Base-by-base conservation (phyloP, 2,888 invertebrate species). In the Sipha maydis region DNA sequence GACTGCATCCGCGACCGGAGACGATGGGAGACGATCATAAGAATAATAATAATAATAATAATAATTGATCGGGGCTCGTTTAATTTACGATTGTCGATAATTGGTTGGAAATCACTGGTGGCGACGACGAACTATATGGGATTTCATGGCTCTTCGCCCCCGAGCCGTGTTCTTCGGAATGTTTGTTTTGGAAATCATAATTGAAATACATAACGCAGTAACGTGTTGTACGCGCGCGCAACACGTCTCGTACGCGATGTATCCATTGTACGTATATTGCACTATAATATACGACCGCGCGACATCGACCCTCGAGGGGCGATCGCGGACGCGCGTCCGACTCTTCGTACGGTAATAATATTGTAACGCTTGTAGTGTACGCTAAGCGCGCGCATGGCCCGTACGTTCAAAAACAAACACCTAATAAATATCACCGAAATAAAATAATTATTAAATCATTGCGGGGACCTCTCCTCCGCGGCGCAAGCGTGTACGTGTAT, bases 111-210 rank as follows among this genome's bases (percentile, higher is more conserved):
- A 86, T 80, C 79, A 41, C 79, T 85, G 19, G 25, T 85, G 11
- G 25, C 48, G 54, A 48, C 28, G 34, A 17, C 21, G 77, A 19
- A 78, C 85, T 78, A 67, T 85, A 85, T 78, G 85, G 77, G 77
- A 78, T 85, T 83, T 85, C 25, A 48, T 34, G 21, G 56, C 56
- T 17, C 77, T 21, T 61, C 48, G 78, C 71, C 78, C 41, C 7
- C 69, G 34, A 71, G 85, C 78, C 61, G 67, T 9, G 28, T 14
- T 14, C n/a, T 86, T 56, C 34, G 21, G 28, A 86, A 56, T 86
- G 71, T 86, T 86, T 86, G 79, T 86, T 86, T 86, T 79, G 86
- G 41, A 79, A 78, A 85, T 54, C 85, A 76, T 86, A 86, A 86
- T 86, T 86, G 79, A 79, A 79, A 86, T 56, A 38, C 78, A 54